Evolutionary conservation across 2,888 invertebrate genomes (phyloP).

Genomic region (Panorpa germanica): DNA sequence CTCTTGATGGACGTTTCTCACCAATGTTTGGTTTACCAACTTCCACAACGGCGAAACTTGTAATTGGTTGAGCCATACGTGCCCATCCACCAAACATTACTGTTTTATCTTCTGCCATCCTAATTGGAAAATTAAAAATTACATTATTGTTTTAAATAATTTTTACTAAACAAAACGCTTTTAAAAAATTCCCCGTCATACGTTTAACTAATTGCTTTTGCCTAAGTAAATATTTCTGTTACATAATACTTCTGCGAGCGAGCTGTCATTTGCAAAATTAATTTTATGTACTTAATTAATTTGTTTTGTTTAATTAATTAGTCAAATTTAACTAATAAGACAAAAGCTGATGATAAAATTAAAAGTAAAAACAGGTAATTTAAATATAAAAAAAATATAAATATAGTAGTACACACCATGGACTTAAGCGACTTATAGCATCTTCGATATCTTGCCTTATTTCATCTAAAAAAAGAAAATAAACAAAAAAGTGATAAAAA

Average conservation of each 20-base stretch:
- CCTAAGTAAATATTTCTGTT: background rate
- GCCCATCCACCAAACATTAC: constrained; percentile 97
- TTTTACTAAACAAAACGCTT: background rate
- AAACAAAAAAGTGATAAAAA: constrained; percentile 5
- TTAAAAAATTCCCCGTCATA: background rate
- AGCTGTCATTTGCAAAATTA: too few species aligned
- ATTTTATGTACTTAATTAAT: too few species aligned
- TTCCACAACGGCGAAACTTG: constrained; percentile 85
- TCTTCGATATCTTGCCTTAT: constrained; percentile 98
- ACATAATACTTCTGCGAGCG: too few species aligned
- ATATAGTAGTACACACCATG: constrained; percentile 45
- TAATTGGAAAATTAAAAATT: constrained; percentile 17
- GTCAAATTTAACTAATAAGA: background rate
- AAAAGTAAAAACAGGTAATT: constrained; percentile 5
- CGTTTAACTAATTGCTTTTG: constrained; percentile 4
- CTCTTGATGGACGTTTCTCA: constrained; percentile 87
- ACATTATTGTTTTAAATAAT: background rate
- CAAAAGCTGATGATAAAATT: constrained; percentile 8
- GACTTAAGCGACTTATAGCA: constrained; percentile 83
- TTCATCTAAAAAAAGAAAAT: constrained; percentile 51
- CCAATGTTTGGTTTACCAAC: constrained; percentile 84
- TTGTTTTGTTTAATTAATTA: too few species aligned
- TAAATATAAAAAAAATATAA: background rate
- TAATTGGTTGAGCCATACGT: constrained; percentile 91
- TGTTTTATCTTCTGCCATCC: constrained; percentile 69